Percentiles rank a stretch among this genome's conserved stretches.
Evolutionary conservation across 2,797 vertebrate genomes (phyloP).

Genomic region (Anniella stebbinsi): DNA sequence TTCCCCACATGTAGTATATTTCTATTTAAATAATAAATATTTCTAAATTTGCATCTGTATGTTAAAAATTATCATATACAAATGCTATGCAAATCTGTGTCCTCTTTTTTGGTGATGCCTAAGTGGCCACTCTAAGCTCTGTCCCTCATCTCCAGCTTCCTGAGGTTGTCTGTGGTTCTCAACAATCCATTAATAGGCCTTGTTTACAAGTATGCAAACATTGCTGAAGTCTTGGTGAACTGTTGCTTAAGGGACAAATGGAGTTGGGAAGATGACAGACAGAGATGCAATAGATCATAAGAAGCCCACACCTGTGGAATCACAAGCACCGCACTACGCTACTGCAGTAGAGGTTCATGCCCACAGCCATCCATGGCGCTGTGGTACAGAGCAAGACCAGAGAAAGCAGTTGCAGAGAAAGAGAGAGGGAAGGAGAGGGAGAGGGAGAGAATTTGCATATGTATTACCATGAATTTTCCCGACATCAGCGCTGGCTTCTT

Average conservation of each 20-base stretch:
- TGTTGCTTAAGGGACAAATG: constrained; percentile 14
- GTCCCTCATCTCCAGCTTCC: neutral
- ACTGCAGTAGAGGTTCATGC: fast-evolving
- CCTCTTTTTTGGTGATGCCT: no score
- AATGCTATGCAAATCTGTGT: no score
- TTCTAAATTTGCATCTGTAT: neutral
- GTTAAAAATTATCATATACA: neutral
- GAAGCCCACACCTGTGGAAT: neutral
- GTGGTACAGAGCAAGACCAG: no score
- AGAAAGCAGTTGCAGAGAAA: fast-evolving
- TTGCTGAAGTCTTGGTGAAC: constrained; percentile 12
- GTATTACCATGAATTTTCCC: neutral
- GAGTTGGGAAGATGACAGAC: constrained; percentile 3
- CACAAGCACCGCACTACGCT: neutral
- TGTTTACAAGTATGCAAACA: constrained; percentile 24
- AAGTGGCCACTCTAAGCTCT: neutral
- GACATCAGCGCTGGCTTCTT: neutral
- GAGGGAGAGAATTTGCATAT: fast-evolving
- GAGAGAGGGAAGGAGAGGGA: fast-evolving
- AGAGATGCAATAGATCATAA: neutral
- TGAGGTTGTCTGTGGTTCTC: constrained; percentile 8
- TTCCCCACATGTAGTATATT: neutral
- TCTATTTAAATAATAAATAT: neutral
- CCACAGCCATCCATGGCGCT: fast-evolving
- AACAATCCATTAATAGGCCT: constrained; percentile 16